These are phyloP conservation scores for Peromyscus aztecus DNA, from an alignment of 2,797 vertebrate species.

Conservation along the genomic window DNA sequence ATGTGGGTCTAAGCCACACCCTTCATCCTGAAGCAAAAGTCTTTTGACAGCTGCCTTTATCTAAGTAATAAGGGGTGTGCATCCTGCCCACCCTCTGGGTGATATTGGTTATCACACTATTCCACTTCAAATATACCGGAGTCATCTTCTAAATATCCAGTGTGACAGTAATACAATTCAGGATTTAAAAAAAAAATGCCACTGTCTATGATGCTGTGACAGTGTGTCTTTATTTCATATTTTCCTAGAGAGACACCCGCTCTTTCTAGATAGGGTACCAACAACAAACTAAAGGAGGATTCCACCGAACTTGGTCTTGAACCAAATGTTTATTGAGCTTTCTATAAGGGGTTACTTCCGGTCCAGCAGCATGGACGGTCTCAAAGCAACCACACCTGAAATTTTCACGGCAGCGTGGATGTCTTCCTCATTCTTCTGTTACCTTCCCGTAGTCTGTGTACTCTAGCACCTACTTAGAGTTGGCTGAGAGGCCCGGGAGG, in stretches of 20 bases:
- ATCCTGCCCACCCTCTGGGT: neutral
- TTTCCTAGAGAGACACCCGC: neutral
- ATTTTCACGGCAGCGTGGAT: neutral
- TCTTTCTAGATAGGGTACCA: neutral
- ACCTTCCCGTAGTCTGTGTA: too few species aligned
- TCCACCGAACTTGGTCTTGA: neutral
- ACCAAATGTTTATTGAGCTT: neutral
- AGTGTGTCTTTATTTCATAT: neutral
- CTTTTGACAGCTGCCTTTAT: neutral
- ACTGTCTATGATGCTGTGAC: neutral
- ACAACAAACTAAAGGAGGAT: neutral
- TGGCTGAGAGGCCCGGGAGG: neutral
- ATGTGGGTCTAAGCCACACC: neutral
- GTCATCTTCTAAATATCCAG: neutral
- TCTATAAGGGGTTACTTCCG: neutral
- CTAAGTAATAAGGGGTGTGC: neutral
- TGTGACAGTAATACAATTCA: constrained; percentile 6
- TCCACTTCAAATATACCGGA: neutral
- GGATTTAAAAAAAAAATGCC: neutral
- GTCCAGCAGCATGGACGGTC: neutral
- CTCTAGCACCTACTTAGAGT: neutral
- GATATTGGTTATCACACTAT: neutral
- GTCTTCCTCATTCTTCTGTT: neutral
- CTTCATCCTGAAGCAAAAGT: constrained; percentile 18
- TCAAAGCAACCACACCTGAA: neutral